A percentile compares a stretch with the other conserved stretches of the same genome.
Evolutionary conservation across 2,113 vertebrate genomes (phyloP).

Genomic region (Ceyx cyanopectus): DNA sequence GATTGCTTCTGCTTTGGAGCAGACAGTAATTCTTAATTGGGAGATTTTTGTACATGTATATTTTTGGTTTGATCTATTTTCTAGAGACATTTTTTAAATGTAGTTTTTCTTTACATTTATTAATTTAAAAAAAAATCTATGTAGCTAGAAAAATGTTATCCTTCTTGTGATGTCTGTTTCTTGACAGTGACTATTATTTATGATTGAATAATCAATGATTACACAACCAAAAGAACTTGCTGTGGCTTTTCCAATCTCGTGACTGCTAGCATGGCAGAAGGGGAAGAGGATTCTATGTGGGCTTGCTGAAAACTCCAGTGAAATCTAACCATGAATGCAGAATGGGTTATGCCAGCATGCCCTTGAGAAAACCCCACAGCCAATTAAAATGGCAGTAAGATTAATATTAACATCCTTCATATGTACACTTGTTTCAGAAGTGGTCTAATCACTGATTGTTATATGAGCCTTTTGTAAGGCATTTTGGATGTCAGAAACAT

Average conservation of each 20-base stretch:
- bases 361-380: background rate
- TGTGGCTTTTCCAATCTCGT: background rate
- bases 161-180: background rate
- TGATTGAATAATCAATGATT: background rate
- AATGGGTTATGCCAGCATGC: background rate
- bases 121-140: background rate
- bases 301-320: background rate
- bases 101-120: background rate
- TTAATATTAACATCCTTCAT: background rate
- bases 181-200: background rate
- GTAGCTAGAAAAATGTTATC: background rate
- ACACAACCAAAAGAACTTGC: background rate
- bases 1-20: background rate
- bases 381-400: background rate
- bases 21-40: background rate
- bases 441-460: background rate
- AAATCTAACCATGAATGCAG: background rate
- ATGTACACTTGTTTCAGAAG: background rate
- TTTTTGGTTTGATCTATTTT: background rate
- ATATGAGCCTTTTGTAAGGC: background rate
- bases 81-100: background rate
- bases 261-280: background rate
- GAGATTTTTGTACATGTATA: background rate
- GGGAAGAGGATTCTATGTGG: background rate
- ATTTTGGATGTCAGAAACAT: conserved; percentile 3